These are phyloP conservation scores for Drosophila conformis DNA, from an alignment of 2,888 invertebrate genomes.

Conservation along the genomic window DNA sequence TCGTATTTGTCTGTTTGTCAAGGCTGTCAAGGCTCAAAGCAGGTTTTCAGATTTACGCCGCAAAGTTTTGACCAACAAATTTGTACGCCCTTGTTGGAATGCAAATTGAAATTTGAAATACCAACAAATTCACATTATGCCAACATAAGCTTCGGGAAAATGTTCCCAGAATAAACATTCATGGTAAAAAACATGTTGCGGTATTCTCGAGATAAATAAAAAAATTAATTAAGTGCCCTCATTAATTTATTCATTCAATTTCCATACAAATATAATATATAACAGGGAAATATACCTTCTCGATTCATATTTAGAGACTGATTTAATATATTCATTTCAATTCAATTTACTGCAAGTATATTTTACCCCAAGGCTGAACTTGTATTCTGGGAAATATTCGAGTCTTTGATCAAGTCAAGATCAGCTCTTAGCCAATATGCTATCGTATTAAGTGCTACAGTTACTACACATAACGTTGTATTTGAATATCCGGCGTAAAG, in stretches of 20 bases:
- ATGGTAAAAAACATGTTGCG: neutral
- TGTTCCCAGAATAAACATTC: neutral
- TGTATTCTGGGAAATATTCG: neutral
- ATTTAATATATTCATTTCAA: neutral
- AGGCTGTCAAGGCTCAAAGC: conserved; percentile 24
- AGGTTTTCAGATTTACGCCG: conserved; percentile 18
- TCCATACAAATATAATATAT: neutral
- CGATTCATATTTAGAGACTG: neutral
- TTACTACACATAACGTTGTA: conserved; percentile 13
- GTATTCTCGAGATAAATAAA: neutral
- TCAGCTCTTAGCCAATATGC: conserved; percentile 2
- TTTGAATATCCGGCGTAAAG: conserved; percentile 56
- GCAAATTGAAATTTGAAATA: conserved; percentile 19
- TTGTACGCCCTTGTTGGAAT: conserved; percentile 34
- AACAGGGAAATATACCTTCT: neutral
- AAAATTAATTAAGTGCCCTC: neutral
- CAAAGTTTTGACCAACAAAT: conserved; percentile 6
- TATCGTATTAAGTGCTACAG: neutral
- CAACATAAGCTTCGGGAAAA: neutral
- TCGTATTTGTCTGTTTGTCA: conserved; percentile 46
- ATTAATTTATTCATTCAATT: neutral
- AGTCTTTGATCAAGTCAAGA: neutral
- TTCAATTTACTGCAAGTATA: neutral
- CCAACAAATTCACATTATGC: neutral
- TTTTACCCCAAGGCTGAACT: neutral